Conservation (phyloP, 2,797 vertebrate genomes). For the Erethizon dorsatum region DNA sequence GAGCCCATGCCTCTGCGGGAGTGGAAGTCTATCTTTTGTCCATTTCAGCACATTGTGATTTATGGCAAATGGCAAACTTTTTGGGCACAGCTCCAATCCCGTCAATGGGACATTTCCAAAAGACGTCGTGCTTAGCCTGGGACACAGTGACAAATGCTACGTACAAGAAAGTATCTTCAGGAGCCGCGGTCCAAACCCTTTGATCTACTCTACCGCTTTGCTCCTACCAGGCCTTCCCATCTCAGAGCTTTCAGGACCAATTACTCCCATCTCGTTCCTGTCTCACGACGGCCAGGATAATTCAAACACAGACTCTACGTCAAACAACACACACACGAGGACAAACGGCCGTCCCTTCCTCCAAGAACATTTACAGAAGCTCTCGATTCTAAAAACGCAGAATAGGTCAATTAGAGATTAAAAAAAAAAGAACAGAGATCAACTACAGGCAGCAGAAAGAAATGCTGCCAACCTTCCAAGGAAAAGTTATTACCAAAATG, state of each 20-base stretch:
- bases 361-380: slow-evolving; percentile 37
- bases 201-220: neutral
- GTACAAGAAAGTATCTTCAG: neutral
- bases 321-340: slow-evolving; percentile 29
- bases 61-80: neutral
- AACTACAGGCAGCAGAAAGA: slow-evolving; percentile 60
- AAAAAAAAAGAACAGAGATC: slow-evolving; percentile 11
- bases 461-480: slow-evolving; percentile 27
- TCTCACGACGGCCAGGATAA: neutral
- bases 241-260: slow-evolving; percentile 8
- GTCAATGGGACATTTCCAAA: neutral
- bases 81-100: neutral
- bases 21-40: neutral
- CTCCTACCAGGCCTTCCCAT: neutral
- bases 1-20: neutral
- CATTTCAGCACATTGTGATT: neutral
- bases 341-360: neutral
- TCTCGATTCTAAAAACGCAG: neutral
- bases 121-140: neutral
- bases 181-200: neutral
- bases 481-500: slow-evolving; percentile 53
- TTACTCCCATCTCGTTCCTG: neutral
- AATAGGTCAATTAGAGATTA: slow-evolving; percentile 29
- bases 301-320: neutral
- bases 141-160: neutral